phyloP scores from a whole-genome alignment of 2,113 vertebrate genomes.

The Ceyx cyanopectus region DNA sequence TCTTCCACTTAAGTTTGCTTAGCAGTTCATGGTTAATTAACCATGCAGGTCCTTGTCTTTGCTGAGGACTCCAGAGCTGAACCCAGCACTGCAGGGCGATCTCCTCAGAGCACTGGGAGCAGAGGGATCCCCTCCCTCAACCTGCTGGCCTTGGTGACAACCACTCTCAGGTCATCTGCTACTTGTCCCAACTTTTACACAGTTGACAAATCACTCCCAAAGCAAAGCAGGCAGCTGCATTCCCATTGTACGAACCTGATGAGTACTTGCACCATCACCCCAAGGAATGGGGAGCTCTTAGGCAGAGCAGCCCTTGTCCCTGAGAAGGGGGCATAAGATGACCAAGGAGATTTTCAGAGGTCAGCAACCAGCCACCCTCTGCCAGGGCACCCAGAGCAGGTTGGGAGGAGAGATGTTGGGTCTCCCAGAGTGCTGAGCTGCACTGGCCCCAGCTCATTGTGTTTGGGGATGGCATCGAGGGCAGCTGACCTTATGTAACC shows the following conservation, averaged over 20 bases:
- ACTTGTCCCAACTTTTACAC: neutral
- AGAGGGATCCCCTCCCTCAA: neutral
- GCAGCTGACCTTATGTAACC: constrained; percentile 40
- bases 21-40: no score
- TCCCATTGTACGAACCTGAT: accelerated
- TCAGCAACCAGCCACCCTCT: neutral
- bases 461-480: constrained; percentile 7
- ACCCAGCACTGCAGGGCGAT: neutral
- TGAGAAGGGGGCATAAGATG: neutral
- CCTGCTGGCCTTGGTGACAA: neutral
- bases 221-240: neutral
- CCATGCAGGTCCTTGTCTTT: neutral
- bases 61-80: neutral
- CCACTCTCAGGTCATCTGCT: neutral
- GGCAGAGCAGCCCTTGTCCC: neutral
- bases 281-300: neutral
- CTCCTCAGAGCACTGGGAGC: accelerated
- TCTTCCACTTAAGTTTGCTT: no score
- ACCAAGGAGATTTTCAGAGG: neutral
- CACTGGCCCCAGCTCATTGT: neutral
- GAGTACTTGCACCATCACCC: neutral
- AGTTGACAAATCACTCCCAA: neutral
- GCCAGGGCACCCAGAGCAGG: accelerated
- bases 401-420: accelerated
- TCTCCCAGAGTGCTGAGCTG: neutral